Base-by-base conservation (phyloP, 2,113 vertebrate genomes). In the Motacilla alba region DNA sequence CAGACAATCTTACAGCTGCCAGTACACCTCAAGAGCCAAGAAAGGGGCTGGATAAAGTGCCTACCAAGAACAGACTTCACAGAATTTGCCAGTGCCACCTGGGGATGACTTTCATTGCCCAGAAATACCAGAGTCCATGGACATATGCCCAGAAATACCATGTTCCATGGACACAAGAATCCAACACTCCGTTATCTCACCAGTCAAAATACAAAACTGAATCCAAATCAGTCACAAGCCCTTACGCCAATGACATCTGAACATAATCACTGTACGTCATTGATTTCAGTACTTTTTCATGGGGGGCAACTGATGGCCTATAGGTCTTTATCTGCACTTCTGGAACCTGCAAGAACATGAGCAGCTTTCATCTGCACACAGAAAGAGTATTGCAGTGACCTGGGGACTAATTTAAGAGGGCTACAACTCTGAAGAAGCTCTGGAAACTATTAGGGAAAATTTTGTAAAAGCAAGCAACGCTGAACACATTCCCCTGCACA, bases 291-390 rank as follows among this genome's bases (percentile, higher is more conserved):
- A 50, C 16, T n/a, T 53, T 47, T 66, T 46, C 35, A 7, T 44
- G 19, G 5, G 7, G 8, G 31, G 10, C n/a, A 79, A 11, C 33
- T 0, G 0, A 3, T 2, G 15, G 41, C 28, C 22, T 69, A 6
- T 2, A 37, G 7, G 30, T 47, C 24, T 52, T 60, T 17, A 72
- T 23, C 39, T 73, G 59, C 30, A 49, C 23, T 73, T 21, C 33
- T 56, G 41, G 49, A 84, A 56, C 4, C 14, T 15, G 10, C 10
- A 78, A 14, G 55, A 86, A 43, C 9, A 31, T 0, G 0, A 39
- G 31, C 21, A 67, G 39, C 27, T 74, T 87, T 83, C 28, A 80
- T 23, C 22, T 44, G 50, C 58, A 76, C 26, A 67, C 2, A 4
- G 31, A 64, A 70, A 49, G 15, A 15, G 14, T 49, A 0, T 13